Evolutionary conservation across 2,113 vertebrate genomes (phyloP).

Genomic region (Pelmatolapia mariae): DNA sequence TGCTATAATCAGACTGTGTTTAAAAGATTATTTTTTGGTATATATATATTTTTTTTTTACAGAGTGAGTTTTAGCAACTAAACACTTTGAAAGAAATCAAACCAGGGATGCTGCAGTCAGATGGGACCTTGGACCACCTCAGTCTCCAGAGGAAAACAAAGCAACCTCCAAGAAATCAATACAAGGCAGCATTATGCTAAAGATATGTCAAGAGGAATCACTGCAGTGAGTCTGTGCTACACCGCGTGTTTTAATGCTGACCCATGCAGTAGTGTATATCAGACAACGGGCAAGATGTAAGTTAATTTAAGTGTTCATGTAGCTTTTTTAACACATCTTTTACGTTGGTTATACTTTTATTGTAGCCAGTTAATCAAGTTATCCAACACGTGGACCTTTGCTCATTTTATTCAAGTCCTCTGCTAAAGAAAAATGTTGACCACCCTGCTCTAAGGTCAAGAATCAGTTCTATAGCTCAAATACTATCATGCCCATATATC

Average conservation of each 20-base stretch:
- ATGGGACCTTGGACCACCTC: neutral
- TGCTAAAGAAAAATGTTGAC: neutral
- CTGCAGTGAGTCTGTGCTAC: neutral
- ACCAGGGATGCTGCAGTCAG: neutral
- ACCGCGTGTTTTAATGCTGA: neutral
- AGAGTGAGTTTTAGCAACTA: neutral
- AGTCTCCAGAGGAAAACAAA: neutral
- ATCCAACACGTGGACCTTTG: neutral
- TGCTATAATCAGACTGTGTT: neutral
- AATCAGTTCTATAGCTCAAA: neutral
- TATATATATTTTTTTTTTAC: neutral
- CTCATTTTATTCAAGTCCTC: neutral
- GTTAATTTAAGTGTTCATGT: neutral
- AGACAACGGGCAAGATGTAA: neutral
- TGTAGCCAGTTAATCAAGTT: neutral
- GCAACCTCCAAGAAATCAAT: neutral
- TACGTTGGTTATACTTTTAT: neutral
- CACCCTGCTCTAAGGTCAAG: neutral
- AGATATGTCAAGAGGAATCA: neutral
- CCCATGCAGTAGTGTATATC: neutral
- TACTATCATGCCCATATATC: neutral
- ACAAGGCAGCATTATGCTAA: neutral
- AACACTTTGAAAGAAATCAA: neutral
- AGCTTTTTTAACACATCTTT: neutral
- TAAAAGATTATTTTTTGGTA: neutral